Evolutionary conservation across 2,888 invertebrate species (phyloP), one percentile per base, ranked within the genome.

Genomic region (Keiferia lycopersicella): DNA sequence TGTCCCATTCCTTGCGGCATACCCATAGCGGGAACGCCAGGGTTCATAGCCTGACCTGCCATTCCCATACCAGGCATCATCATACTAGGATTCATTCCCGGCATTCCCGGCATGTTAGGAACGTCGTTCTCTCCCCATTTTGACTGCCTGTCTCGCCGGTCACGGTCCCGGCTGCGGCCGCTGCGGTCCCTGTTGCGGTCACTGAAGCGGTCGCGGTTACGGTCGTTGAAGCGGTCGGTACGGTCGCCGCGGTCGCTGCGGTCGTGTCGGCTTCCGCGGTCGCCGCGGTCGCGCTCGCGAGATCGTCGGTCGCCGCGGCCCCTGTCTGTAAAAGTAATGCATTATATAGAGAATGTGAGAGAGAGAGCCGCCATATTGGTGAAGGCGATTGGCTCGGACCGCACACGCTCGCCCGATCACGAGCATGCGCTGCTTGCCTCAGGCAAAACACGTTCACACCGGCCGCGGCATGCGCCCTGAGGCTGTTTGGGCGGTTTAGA

Each of bases 61-160:
- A 22, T 26, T 34, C 30, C 34, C 30, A 56, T 56, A 7, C 53
- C 53, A n/a, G 56, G 56, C 56, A 56, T 56, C 30, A 34, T 56
- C 57, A 57, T 57, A 0, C 57, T 38, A 16, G 57, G 20, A 8
- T 34, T 18, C 38, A 30, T 26, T 2, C 26, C 22, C 1, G 22
- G 22, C 53, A 20, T 53, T 1, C 6, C 8, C 6, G 56, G 62
- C 62, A 26, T 41, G 18, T 61, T 50, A 7, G 50, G 64, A 34
- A 66, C 50, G 64, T 68, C 63, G 66, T 71, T 72, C 8, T 71
- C 74, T 14, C 68, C 69, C 85, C 84, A 84, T 53, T 83, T 81
- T 0, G 76, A 58, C 0, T 66, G 70, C 14, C 79, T 72, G 0
- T 82, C 76, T 0, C 77, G 71, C 3, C 75, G 65, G 0, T 66